Percentiles rank a stretch among this genome's conserved stretches.
phyloP scores from a whole-genome alignment of 2,888 invertebrate genomes.

The Iphiclides podalirius region DNA sequence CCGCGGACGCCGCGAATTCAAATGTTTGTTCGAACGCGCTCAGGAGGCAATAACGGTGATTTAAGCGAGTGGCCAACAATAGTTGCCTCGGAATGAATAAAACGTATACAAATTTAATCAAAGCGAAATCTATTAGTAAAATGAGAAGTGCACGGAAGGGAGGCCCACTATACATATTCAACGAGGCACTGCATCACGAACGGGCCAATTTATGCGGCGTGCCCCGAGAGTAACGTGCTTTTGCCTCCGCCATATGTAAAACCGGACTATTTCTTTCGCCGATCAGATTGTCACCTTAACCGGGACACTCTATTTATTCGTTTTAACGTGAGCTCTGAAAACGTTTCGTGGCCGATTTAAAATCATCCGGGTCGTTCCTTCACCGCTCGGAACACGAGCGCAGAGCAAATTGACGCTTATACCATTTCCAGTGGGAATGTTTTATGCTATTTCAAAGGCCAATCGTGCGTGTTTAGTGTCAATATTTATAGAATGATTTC shows the following conservation, averaged over 20 bases:
- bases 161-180: slow-evolving; percentile 79
- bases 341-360: slow-evolving; percentile 16
- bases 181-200: slow-evolving; percentile 79
- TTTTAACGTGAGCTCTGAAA: slow-evolving; percentile 35
- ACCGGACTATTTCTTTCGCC: slow-evolving; percentile 69
- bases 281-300: slow-evolving; percentile 67
- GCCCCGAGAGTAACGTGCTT: slow-evolving; percentile 74
- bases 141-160: slow-evolving; percentile 79
- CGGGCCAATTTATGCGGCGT: slow-evolving; percentile 75
- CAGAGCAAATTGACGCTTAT: neutral
- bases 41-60: slow-evolving; percentile 54
- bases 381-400: slow-evolving; percentile 30
- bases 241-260: slow-evolving; percentile 74
- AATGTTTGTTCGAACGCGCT: slow-evolving; percentile 31
- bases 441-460: too few species aligned
- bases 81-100: slow-evolving; percentile 70
- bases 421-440: neutral
- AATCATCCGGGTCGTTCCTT: slow-evolving; percentile 31
- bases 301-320: slow-evolving; percentile 42
- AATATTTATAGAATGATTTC: too few species aligned
- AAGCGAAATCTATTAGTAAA: slow-evolving; percentile 80
- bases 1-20: slow-evolving; percentile 32
- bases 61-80: slow-evolving; percentile 70
- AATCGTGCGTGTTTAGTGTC: too few species aligned
- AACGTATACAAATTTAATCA: slow-evolving; percentile 80